Percentiles rank a stretch among this genome's conserved stretches.
Evolutionary conservation across 1,140 invertebrate genomes (phyloP).

Genomic region (Anastatus disparis): DNA sequence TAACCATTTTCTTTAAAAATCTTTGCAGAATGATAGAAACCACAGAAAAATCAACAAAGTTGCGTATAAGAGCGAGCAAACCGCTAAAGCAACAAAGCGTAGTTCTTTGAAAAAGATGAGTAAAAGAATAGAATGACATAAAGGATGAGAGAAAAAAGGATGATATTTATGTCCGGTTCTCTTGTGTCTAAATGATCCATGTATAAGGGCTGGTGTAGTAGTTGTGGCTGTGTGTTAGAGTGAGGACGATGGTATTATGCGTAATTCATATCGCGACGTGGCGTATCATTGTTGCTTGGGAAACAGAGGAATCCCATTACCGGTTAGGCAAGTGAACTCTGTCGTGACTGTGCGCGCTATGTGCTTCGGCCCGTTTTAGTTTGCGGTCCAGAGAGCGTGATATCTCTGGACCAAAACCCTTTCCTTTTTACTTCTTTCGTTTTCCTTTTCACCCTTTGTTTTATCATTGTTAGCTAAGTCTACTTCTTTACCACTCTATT

Average conservation of each 20-base stretch:
- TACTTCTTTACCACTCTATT: too few species aligned
- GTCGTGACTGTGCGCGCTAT: conserved; percentile 28
- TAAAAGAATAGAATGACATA: background rate
- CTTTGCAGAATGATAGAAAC: too few species aligned
- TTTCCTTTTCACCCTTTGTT: background rate
- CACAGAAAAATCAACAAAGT: background rate
- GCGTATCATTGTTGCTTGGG: conserved; percentile 62
- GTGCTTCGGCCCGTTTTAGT: conserved; percentile 51
- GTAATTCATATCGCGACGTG: conserved; percentile 62
- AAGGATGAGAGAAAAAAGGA: too few species aligned
- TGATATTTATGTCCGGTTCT: background rate
- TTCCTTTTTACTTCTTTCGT: background rate
- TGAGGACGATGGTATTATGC: conserved; percentile 50
- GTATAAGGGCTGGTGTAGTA: too few species aligned
- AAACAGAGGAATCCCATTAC: conserved; percentile 65
- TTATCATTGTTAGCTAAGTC: background rate
- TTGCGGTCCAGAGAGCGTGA: conserved; percentile 58
- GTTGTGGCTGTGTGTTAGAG: too few species aligned
- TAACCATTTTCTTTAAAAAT: too few species aligned
- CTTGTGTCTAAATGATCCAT: background rate
- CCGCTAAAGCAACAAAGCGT: conserved; percentile 1
- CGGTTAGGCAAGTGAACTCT: conserved; percentile 59
- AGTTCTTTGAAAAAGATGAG: background rate
- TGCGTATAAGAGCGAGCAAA: background rate
- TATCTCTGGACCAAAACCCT: background rate